Evolutionary conservation across 2,113 vertebrate species (phyloP).

Genomic region (Polypterus bichir): DNA sequence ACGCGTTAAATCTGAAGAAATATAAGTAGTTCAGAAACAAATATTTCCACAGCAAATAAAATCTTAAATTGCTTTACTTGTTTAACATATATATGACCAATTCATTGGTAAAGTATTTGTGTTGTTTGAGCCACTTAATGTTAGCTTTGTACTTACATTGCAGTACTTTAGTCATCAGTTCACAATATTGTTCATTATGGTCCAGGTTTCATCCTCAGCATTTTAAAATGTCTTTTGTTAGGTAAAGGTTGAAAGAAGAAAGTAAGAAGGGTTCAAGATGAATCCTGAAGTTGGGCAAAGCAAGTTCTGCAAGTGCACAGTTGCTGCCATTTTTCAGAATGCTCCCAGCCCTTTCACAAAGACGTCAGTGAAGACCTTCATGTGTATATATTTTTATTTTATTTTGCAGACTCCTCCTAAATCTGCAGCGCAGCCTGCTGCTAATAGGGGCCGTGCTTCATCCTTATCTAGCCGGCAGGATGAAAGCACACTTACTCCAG

Average conservation of each 20-base stretch:
- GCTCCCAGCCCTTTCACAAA: not conserved
- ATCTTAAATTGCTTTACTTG: too few relatives aligned
- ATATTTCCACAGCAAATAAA: too few relatives aligned
- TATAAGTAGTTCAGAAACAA: too few relatives aligned
- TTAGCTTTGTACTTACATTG: too few relatives aligned
- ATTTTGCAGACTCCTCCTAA: conserved; percentile 30
- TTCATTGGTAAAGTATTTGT: too few relatives aligned
- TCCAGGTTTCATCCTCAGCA: not conserved
- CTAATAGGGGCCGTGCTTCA: conserved; percentile 35
- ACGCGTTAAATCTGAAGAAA: too few relatives aligned
- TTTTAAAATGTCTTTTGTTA: not conserved
- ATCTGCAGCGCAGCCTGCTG: conserved; percentile 25
- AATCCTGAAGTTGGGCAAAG: not conserved
- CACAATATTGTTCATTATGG: too few relatives aligned
- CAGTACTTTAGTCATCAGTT: too few relatives aligned
- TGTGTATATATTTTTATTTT: not conserved
- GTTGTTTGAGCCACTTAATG: too few relatives aligned
- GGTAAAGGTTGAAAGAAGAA: not conserved
- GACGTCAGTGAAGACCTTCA: not conserved
- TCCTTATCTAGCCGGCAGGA: conserved; percentile 53
- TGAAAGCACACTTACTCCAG: conserved; percentile 44
- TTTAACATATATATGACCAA: too few relatives aligned
- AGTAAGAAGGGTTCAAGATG: not conserved
- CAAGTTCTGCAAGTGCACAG: not conserved
- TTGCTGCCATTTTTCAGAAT: not conserved